Percentiles rank a stretch among this genome's conserved stretches.
Evolutionary conservation across 2,888 invertebrate species (phyloP).

Genomic region (Lysandra bellargus): DNA sequence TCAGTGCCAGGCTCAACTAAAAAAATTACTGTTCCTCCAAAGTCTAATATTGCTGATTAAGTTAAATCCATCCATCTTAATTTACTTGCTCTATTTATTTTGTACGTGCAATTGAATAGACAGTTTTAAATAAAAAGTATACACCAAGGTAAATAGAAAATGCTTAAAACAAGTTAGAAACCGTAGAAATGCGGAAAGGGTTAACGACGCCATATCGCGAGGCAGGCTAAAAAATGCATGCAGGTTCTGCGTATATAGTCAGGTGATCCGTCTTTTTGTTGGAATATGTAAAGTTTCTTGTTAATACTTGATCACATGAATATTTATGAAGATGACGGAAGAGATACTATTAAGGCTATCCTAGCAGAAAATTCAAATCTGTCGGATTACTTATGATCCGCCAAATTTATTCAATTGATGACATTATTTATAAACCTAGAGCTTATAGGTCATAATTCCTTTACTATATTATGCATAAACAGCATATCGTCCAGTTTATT

Average conservation of each 20-base stretch:
- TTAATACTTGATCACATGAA: background rate
- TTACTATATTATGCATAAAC: background rate
- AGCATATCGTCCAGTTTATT: constrained; percentile 19
- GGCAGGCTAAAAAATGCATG: constrained; percentile 15
- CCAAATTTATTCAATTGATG: background rate
- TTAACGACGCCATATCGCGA: background rate
- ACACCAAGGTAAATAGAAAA: constrained; percentile 1
- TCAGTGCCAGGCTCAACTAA: background rate
- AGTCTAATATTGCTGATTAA: background rate
- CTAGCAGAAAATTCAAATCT: background rate
- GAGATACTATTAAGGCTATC: background rate
- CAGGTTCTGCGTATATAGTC: constrained; percentile 4
- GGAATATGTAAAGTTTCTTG: constrained; percentile 1
- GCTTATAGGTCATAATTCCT: background rate
- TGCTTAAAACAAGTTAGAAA: constrained; percentile 25
- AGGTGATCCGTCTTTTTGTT: constrained; percentile 13
- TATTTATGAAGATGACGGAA: constrained; percentile 2
- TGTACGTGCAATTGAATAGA: background rate
- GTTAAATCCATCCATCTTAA: background rate
- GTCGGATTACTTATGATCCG: background rate
- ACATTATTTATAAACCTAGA: background rate
- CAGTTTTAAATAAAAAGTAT: background rate
- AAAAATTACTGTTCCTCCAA: too few relatives aligned
- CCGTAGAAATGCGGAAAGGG: constrained; percentile 13
- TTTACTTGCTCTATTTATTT: background rate